Evolutionary conservation across 2,888 invertebrate species (phyloP).

Genomic region (Drosophila meridionalis): DNA sequence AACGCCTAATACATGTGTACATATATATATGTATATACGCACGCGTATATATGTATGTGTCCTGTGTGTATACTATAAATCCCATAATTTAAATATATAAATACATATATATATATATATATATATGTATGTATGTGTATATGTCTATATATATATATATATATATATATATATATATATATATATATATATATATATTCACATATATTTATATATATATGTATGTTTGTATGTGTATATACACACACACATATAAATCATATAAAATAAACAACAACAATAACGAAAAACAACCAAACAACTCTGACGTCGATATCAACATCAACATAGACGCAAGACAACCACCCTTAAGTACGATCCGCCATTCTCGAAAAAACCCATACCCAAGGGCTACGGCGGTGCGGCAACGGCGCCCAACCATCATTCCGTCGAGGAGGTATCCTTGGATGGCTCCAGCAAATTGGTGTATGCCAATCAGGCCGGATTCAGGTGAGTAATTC

Average conservation of each 20-base stretch:
- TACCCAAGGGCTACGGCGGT: conserved; percentile 89
- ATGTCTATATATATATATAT: conserved; percentile 49
- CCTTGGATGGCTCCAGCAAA: conserved; percentile 92
- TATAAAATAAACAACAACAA: conserved; percentile 59
- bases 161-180: conserved; percentile 58
- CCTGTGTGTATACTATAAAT: conserved; percentile 65
- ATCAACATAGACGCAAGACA: conserved; percentile 91
- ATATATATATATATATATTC: conserved; percentile 14
- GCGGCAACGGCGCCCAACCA: conserved; percentile 88
- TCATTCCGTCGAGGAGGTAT: conserved; percentile 92
- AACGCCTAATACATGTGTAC: conserved; percentile 57
- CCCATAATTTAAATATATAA: conserved; percentile 30
- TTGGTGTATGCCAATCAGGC: conserved; percentile 91
- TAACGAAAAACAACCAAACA: conserved; percentile 52
- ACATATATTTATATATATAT: not conserved
- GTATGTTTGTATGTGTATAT: conserved; percentile 33
- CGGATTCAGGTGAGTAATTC: conserved; percentile 88
- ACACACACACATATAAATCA: conserved; percentile 61
- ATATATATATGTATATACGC: conserved; percentile 16
- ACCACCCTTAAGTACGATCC: conserved; percentile 95
- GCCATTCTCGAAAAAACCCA: conserved; percentile 93
- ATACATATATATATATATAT: conserved; percentile 27
- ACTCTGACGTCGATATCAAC: conserved; percentile 58
- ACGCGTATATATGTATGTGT: conserved; percentile 41
- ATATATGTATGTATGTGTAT: conserved; percentile 39